Base-by-base conservation (phyloP, 2,113 vertebrate species). In the Variabilichromis moorii region DNA sequence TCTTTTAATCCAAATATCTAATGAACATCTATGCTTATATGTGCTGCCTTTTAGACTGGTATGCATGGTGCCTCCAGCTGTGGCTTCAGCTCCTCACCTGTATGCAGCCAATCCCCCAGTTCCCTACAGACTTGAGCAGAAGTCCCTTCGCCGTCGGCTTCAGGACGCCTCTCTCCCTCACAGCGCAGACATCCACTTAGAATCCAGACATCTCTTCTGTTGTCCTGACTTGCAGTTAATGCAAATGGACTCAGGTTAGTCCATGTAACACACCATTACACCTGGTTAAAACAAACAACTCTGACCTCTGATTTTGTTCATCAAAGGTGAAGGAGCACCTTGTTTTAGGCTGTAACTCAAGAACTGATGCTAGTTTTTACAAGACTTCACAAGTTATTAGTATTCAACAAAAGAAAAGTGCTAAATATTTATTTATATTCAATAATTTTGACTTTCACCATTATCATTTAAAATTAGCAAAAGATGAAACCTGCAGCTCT, bases 221-320 rank as follows among this genome's bases (percentile, higher is more conserved):
- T 97, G 96, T 76, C 97, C 97, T 6, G 98, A 99, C 94, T 94
- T 98, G 80, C 96, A 97, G 26, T 93, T 98, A 66, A 97, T 99
- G 90, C 98, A 99, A 94, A 97, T 97, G 73, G 99, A 99, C 93
- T 99, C 98, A 95, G 99, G 99, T 99, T 19, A 76, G 93, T 4
- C 10, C 63, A 68, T 68, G 33, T 68, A 68, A 68, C 63, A 37
- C 63, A 68, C 63, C 33, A 68, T 73, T 73, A 45, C 68, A 26
- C 9, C 40, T 17, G 21, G 21, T 42, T 45, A 73, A 73, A 73
- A 26, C 68, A 73, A 73, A 26, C 21, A 26, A 24, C 66, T 73
- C 40, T 73, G 37, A 73, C 37, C 37, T 42, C n/a, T 26, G 13
- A 45, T 73, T 45, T 45, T 45, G 37, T 24, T 45, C n/a, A 45